These are phyloP conservation scores for Erythrocercus mccallii DNA, from an alignment of 2,113 vertebrate genomes.

Conservation along the genomic window DNA sequence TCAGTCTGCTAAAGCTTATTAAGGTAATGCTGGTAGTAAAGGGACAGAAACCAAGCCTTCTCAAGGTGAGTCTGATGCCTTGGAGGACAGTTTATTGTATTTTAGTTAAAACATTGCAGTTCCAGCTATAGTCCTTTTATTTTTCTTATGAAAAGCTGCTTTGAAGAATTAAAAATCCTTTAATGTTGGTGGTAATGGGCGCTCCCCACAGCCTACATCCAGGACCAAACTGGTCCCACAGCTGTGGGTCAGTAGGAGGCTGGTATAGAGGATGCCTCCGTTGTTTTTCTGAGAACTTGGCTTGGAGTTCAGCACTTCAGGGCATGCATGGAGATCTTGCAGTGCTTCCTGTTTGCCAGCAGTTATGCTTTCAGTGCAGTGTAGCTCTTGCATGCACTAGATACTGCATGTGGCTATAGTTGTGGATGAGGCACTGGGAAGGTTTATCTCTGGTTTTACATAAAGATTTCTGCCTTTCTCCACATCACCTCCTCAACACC, in stretches of 20 bases:
- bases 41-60: not conserved
- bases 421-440: rapidly evolving
- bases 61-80: not conserved
- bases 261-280: rapidly evolving
- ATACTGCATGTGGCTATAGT: not conserved
- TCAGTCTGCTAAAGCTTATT: not conserved
- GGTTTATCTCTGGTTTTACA: not conserved
- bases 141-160: not conserved
- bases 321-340: not conserved
- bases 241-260: not conserved
- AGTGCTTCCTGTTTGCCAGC: not conserved
- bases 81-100: not conserved
- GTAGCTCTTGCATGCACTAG: rapidly evolving
- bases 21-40: not conserved
- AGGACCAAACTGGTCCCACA: not conserved
- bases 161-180: not conserved
- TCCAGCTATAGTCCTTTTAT: not conserved
- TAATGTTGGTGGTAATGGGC: rapidly evolving
- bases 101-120: not conserved
- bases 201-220: not conserved
- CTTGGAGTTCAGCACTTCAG: not conserved
- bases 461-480: not conserved
- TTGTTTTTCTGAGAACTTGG: not conserved
- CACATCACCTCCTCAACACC: not conserved
- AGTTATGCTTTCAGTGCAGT: not conserved